Evolutionary conservation across 2,888 invertebrate species (phyloP), one percentile per base, ranked within the genome.

Genomic region (Epinotia bilunana): DNA sequence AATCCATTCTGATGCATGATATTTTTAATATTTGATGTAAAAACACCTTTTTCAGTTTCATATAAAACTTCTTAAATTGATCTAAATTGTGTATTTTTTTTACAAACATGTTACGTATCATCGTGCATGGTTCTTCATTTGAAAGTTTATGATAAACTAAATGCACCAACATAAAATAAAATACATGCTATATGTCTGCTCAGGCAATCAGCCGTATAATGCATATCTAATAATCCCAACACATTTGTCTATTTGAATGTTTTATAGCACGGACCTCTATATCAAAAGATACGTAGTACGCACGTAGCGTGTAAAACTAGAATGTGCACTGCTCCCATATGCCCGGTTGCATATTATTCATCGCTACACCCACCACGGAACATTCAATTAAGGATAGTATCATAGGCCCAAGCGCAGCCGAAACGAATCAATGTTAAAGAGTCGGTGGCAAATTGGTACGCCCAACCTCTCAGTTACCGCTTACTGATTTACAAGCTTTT

Each of bases 391-490:
- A 83, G 82, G 70, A 74, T 70, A 70, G 46, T 58, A 69, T 69
- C 80, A 76, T 79, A 78, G 78, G 53, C 77, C 76, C 79, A 78
- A 60, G 78, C 78, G 79, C 82, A 83, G 82, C 82, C 82, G 82
- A 85, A 87, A 83, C 82, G 84, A 84, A 88, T 86, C 83, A 83
- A 84, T 80, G 82, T 79, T 82, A 83, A 86, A 83, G 80, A 83
- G 81, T 83, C 81, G 74, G 79, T 82, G 77, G 86, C 82, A 84
- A 87, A 87, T 87, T 86, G 87, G 84, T 86, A 86, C 86, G 86
- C 85, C 86, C 85, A 77, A 74, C 76, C 68, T 68, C 61, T 69
- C 69, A 55, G 76, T 77, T 77, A 77, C 77, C 77, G 69, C 76
- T 79, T 77, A 77, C 77, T 83, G 85, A 85, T 83, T 85, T 82